Evolutionary conservation across 2,113 vertebrate genomes (phyloP), one percentile per base, ranked within the genome.

Genomic region (Mungos mungo): DNA sequence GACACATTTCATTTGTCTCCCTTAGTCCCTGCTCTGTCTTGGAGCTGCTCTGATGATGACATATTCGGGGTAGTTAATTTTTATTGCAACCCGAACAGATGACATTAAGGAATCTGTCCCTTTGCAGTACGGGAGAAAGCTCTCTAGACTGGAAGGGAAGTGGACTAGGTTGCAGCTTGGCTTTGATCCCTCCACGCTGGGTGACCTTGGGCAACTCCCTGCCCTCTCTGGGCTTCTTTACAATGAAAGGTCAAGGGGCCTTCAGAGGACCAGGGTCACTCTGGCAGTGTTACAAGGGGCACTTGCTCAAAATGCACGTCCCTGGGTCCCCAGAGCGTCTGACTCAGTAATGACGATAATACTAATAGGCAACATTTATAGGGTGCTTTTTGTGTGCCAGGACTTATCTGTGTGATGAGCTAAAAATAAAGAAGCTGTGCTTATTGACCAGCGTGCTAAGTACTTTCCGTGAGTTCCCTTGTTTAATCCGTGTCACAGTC

Each of bases 51-150:
- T 90, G 96, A 95, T 57, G 88, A 92, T 86, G 71, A 60, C 83
- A 35, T 97, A 97, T 96, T 98, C 92, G 76, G 96, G 96, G 83
- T 45, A 97, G 96, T 97, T 98, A 97, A 98, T 96, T 98, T 98
- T 98, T 98, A 98, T 72, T 98, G 87, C 86, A 92, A 77, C 92
- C 85, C 1, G 45, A 96, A 74, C 87, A 74, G 94, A 93, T 93
- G 97, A 97, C 93, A 95, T 92, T 97, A 97, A 94, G 41, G 79
- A 79, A 80, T 77, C 86, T 79, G 89, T 97, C 95, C 96, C 93
- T 96, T 57, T 88, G 89, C 7, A 0, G 84, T 13, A 66, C 5
- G 52, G 47, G 82, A 96, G 85, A 77, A 88, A 71, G 76, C 38
- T 57, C 89, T 83, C 27, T 38, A 66, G 88, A 38, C 66, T 71